Evolutionary conservation across 1,140 invertebrate genomes (phyloP), one percentile per base, ranked within the genome.

Genomic region (Gryon sp.): DNA sequence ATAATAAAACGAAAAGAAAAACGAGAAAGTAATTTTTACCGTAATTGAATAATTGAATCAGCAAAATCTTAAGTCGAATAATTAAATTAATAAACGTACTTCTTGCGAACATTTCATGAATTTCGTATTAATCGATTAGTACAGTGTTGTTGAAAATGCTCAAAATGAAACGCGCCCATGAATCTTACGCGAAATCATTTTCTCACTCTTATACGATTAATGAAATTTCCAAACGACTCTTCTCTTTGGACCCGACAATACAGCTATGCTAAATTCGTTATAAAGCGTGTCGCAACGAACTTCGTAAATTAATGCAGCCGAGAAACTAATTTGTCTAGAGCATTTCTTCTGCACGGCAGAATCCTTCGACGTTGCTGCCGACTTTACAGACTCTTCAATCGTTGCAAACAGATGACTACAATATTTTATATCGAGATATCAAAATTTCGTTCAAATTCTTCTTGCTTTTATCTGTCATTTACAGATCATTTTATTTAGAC

Each of bases 281-380:
- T 59, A 52, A 34, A 73, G 34, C 34, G 40, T 36, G 52, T 26
- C 43, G 43, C 43, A 24, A 50, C 24, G 60, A 74, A 74, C 59
- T 74, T 65, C n/a, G 59, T 65, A 59, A 74, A 74, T 74, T 65
- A 74, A 74, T 65, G 69, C 69, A 74, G 69, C 43, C 69, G 34
- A 43, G 52, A 65, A 65, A 74, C 69, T 74, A 74, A 74, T 74
- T 74, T 59, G 60, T 63, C 69, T 62, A 43, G 11, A 46, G 60
- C 52, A 59, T 74, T 69, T 74, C 69, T 74, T 74, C 45, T 22
- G 19, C 34, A 11, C 43, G 53, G 28, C 24, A 30, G 34, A 48
- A 63, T 73, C 41, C 26, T 57, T 57, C 41, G 41, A 63, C 32
- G 19, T 41, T 30, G 38, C 8, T 3, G 22, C 9, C 22, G 24